Conservation (phyloP, 35 echinoderm and acorn worm genomes). For the Apostichopus japonicus region DNA sequence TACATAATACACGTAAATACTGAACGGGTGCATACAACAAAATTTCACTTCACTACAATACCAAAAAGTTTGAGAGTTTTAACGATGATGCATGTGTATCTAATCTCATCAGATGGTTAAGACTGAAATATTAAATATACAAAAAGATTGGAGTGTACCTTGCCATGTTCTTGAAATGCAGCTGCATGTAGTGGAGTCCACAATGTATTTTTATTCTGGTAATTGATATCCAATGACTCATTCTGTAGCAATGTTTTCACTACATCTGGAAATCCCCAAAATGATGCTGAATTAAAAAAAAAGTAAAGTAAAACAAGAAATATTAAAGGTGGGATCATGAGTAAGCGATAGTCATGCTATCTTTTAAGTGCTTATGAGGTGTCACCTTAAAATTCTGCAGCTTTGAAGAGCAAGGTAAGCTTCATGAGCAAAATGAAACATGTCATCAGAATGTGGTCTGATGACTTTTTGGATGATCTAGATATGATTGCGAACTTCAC, state of each 20-base stretch:
- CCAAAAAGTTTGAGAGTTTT: no score
- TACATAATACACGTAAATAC: no score
- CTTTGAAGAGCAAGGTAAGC: not conserved
- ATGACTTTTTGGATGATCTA: not conserved
- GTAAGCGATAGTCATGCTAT: no score
- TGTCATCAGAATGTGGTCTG: not conserved
- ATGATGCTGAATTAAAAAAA: conserved; percentile 72
- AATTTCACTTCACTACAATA: no score
- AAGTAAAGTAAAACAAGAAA: not conserved
- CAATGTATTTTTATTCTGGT: conserved; percentile 87
- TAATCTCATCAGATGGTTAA: no score
- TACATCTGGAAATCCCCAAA: conserved; percentile 99
- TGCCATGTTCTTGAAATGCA: conserved; percentile 97
- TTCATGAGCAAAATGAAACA: not conserved
- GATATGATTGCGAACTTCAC: no score
- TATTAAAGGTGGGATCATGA: no score
- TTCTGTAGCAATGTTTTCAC: conserved; percentile 72
- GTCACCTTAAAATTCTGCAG: no score
- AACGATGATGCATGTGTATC: no score
- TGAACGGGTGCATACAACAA: no score
- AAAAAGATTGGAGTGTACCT: conserved; percentile 54
- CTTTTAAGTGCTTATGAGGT: no score
- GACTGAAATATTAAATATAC: no score
- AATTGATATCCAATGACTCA: conserved; percentile 74
- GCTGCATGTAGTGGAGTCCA: conserved; percentile 98